Percentiles rank a stretch among this genome's conserved stretches.
phyloP scores from a whole-genome alignment of 2,888 invertebrate species.

The Blastobasis lacticolella region DNA sequence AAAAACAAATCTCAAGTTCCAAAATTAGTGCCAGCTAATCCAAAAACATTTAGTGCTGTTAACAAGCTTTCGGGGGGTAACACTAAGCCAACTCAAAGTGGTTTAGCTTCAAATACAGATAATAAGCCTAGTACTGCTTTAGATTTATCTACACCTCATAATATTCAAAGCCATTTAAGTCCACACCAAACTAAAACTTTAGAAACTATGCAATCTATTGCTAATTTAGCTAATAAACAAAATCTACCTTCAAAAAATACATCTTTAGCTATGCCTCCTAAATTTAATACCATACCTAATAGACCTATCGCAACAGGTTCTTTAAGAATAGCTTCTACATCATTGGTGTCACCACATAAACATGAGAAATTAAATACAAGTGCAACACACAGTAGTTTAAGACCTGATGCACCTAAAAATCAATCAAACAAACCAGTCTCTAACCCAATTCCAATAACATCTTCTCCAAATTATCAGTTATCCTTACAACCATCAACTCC shows the following conservation, averaged over 20 bases:
- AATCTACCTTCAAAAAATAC: conserved; percentile 47
- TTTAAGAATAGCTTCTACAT: conserved; percentile 47
- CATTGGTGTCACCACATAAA: conserved; percentile 46
- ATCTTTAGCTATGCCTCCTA: conserved; percentile 40
- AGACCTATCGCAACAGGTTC: conserved; percentile 40
- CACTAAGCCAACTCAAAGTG: conserved; percentile 32
- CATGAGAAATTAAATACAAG: conserved; percentile 40
- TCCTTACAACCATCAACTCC: conserved; percentile 38
- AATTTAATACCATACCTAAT: conserved; percentile 24
- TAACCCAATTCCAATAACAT: conserved; percentile 33
- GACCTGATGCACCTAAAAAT: conserved; percentile 41
- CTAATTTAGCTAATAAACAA: conserved; percentile 67
- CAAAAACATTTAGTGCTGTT: conserved; percentile 51
- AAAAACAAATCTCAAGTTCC: conserved; percentile 67
- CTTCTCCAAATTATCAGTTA: conserved; percentile 39
- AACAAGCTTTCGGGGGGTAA: conserved; percentile 42
- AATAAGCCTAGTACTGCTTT: conserved; percentile 56
- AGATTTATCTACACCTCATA: conserved; percentile 65
- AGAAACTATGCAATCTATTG: conserved; percentile 70
- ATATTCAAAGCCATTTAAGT: conserved; percentile 50
- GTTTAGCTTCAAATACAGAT: conserved; percentile 25
- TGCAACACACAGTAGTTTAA: conserved; percentile 27
- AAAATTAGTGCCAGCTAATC: conserved; percentile 58
- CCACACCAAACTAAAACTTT: conserved; percentile 62
- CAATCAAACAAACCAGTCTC: conserved; percentile 35